Percentiles rank a stretch among this genome's conserved stretches.
Conservation (phyloP, 2,797 vertebrate genomes). For the Tapera naevia region DNA sequence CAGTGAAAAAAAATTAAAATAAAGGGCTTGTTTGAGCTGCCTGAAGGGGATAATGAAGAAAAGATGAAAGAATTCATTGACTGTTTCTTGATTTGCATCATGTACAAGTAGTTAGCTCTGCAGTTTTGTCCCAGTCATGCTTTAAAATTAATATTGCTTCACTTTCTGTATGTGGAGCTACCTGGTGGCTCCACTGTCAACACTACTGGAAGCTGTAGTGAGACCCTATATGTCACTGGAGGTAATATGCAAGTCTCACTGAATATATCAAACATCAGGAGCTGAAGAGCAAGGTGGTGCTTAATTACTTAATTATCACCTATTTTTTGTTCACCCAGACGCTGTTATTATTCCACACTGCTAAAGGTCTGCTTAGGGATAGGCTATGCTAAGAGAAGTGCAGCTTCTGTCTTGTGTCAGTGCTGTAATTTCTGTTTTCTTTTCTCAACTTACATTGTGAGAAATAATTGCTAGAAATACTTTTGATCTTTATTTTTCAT, state of each 20-base stretch:
- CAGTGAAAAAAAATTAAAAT: neutral
- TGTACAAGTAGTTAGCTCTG: neutral
- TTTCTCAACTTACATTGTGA: neutral
- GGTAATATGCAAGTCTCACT: neutral
- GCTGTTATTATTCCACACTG: neutral
- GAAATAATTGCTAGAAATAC: neutral
- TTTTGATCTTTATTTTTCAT: neutral
- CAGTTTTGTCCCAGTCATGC: neutral
- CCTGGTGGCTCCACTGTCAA: neutral
- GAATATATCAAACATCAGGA: neutral
- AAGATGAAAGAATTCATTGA: neutral
- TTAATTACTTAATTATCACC: conserved; percentile 63
- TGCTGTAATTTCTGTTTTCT: neutral
- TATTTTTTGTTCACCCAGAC: neutral
- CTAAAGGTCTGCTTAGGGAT: neutral
- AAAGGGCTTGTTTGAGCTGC: neutral
- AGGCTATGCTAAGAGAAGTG: neutral
- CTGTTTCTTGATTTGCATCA: neutral
- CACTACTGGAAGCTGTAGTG: neutral
- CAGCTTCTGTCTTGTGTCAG: neutral
- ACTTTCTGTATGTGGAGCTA: neutral
- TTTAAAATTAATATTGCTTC: neutral
- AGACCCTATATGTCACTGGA: neutral
- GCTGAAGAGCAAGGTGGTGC: neutral
- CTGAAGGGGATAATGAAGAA: neutral